These are phyloP conservation scores for Cyprinus carpio DNA, from an alignment of 2,113 vertebrate species.

Conservation along the genomic window DNA sequence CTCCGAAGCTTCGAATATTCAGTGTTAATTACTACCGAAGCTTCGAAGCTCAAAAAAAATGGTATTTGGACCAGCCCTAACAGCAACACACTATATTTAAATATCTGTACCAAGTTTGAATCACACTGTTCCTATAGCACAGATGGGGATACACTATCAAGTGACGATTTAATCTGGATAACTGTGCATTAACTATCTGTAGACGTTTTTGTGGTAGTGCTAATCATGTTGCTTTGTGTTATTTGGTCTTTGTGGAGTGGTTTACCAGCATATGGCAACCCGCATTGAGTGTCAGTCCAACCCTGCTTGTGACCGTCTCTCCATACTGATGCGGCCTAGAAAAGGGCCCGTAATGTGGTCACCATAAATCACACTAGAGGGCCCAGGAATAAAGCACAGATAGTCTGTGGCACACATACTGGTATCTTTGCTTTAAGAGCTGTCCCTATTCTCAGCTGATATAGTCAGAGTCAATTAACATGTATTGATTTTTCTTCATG, in stretches of 20 bases:
- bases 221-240: slow-evolving; percentile 39
- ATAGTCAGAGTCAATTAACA: not conserved
- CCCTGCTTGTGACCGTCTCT: slow-evolving; percentile 43
- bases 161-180: not conserved
- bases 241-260: slow-evolving; percentile 52
- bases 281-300: slow-evolving; percentile 58
- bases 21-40: too few species aligned
- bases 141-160: not conserved
- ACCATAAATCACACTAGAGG: slow-evolving; percentile 52
- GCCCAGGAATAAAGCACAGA: not conserved
- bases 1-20: too few species aligned
- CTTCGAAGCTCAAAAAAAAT: too few species aligned
- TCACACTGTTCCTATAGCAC: not conserved
- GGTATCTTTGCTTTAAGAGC: not conserved
- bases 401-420: slow-evolving; percentile 1
- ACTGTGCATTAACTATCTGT: slow-evolving; percentile 5
- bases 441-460: not conserved
- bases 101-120: not conserved
- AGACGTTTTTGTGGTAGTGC: slow-evolving; percentile 11
- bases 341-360: slow-evolving; percentile 56
- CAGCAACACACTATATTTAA: not conserved
- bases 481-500: not conserved
- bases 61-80: too few species aligned
- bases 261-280: slow-evolving; percentile 68
- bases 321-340: slow-evolving; percentile 61